Evolutionary conservation across 2,113 vertebrate species (phyloP), one percentile per base, ranked within the genome.

Genomic region (Gymnorhina tibicen): DNA sequence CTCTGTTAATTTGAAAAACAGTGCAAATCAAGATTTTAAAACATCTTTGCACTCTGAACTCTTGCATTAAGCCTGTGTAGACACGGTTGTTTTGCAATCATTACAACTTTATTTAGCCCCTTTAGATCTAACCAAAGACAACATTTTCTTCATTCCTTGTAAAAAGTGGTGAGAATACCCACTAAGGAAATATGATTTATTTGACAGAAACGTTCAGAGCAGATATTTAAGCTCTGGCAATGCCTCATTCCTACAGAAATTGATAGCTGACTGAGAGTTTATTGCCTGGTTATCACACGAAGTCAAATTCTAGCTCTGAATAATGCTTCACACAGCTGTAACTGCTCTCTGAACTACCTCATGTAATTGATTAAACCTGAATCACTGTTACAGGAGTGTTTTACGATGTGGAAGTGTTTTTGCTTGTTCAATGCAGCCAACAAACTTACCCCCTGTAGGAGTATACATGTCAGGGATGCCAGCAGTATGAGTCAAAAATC

Each of bases 231-330:
- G 62, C 28, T 66, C 83, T 92, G 56, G 6, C 2, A 27, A 52
- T 68, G 68, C 22, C 60, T 87, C 73, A 75, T 74, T 81, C 70
- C 83, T 81, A 42, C 35, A 67, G 64, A 67, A 86, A 87, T 41
- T 91, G 91, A 89, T 86, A 85, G 79, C 59, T 86, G 68, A 77
- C 55, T 90, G 59, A 30, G 59, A 70, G 32, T 93, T 95, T 89
- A 91, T 92, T 91, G 91, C 87, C 80, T 87, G 68, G 39, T 89
- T 95, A 93, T 91, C 83, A 63, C 47, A 70, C 21, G 7, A 84
- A 83, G 68, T 89, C 56, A 78, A 63, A 95, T 67, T 55, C 85
- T 77, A 77, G 50, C 75, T 30, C 88, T 44, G 73, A 92, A 24
- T 81, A 86, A 91, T 1, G 35, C 32, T 84, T 91, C 0, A 0